Base-by-base conservation (phyloP, 2,888 invertebrate species). In the Heliconius aoede region DNA sequence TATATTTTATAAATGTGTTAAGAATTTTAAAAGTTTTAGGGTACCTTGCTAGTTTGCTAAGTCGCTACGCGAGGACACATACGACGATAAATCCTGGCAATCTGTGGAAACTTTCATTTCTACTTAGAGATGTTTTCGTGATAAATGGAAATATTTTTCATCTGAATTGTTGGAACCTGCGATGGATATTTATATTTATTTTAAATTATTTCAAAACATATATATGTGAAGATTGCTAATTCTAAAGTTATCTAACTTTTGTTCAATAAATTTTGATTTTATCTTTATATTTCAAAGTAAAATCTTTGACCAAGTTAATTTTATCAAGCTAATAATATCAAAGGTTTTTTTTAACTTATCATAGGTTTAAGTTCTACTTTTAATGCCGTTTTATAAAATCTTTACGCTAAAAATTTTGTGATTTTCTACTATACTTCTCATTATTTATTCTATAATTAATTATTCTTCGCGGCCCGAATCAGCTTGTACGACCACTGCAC, bases 51-150 rank as follows among this genome's bases (percentile, higher is more conserved):
- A 55, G 55, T 55, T 40, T 60, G 28, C 60, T 60, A 74, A 74
- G 74, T 68, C 67, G 55, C 74, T 60, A 68, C 68, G 68, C 69
- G 40, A 74, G 15, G 74, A 68, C 68, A 68, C 74, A 74, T 51
- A 55, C 61, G 62, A 75, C 75, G 62, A 75, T 75, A 75, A 75
- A 75, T 75, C 69, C 28, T 51, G 13, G 69, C 75, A 75, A 75
- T 75, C 75, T 71, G 69, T 55, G 71, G 68, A 75, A 75, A 75
- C 75, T 75, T 75, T 71, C 71, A 62, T 75, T 75, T 71, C 55
- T 61, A 75, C 69, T 69, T 71, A 75, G 60, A 72, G 40, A 72
- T 36, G 60, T 61, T 72, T 61, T 60, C 32, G 11, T 71, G 71
- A 75, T 62, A 75, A 62, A 75, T 62, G 69, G 62, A 62, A 62